Base-by-base conservation (phyloP, 2,888 invertebrate species). In the Cosmia pyralina region DNA sequence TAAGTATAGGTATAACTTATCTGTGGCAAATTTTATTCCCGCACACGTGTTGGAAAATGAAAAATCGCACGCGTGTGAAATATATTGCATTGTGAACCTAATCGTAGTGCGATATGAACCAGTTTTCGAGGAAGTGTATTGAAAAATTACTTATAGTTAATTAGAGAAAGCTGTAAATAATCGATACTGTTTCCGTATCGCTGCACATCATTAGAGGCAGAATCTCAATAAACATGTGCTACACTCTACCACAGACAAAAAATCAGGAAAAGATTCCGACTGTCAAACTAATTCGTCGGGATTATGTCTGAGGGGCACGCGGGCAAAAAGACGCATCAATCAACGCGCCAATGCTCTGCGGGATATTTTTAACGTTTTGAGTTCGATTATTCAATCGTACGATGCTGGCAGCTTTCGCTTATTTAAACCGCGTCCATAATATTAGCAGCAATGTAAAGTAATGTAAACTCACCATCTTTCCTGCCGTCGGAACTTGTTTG, bases 311-410 rank as follows among this genome's bases (percentile, higher is more conserved):
- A 86, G 87, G 90, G 91, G 92, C 90, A 92, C 92, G 93, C 93
- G 93, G 92, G 92, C 94, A 95, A 96, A 95, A 96, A 95, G 90
- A 76, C 82, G 86, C 93, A 96, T 96, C 93, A 92, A 95, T 95
- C 95, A 96, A 87, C 88, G 82, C 71, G 85, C 85, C 90, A 90
- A 92, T 90, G 89, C 90, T 88, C 87, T 83, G 80, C 79, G 84
- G 84, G 89, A 88, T 92, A 92, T 92, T 92, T 92, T 91, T 90
- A 90, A 88, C 86, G 76, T 79, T 5, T 86, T 60, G 60, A 77
- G 77, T 75, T 86, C 73, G 71, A 82, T 69, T 78, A 70, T 84
- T 84, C 75, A 82, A 86, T 87, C 79, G 64, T 60, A 22, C 67
- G 67, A 68, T 71, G 79, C 82, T 80, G 62, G 75, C 58, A 67